Evolutionary conservation across 2,888 invertebrate genomes (phyloP).

Genomic region (Caradrina kadenii): DNA sequence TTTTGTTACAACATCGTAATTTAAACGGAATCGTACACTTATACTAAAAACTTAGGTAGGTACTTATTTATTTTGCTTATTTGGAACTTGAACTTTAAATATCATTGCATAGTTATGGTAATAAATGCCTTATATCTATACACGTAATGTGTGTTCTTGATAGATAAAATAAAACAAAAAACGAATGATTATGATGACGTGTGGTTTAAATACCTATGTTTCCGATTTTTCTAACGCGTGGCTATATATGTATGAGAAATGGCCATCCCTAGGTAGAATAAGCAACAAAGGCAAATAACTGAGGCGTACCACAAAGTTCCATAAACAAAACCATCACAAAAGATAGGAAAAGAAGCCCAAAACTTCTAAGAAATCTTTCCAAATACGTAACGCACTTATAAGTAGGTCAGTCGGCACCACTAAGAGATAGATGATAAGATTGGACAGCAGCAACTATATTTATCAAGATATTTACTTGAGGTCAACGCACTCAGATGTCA

Average conservation of each 20-base stretch:
- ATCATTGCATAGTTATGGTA: too few relatives aligned
- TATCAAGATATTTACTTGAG: slow-evolving; percentile 11
- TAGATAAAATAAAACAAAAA: too few relatives aligned
- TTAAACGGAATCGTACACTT: neutral
- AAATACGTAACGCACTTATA: slow-evolving; percentile 1
- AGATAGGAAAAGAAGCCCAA: neutral
- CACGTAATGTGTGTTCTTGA: too few relatives aligned
- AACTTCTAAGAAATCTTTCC: neutral
- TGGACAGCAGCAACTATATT: slow-evolving; percentile 11
- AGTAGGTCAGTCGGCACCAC: slow-evolving; percentile 8
- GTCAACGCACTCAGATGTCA: neutral
- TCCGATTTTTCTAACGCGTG: too few relatives aligned
- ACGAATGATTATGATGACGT: too few relatives aligned
- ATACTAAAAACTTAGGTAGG: neutral
- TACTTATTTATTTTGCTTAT: neutral
- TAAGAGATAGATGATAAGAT: slow-evolving; percentile 33
- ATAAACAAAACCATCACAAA: too few relatives aligned
- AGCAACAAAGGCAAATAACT: neutral
- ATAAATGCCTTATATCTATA: too few relatives aligned
- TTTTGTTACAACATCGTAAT: too few relatives aligned
- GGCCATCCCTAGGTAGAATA: too few relatives aligned
- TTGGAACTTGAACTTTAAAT: neutral
- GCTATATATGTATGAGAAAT: too few relatives aligned
- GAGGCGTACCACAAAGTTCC: neutral
- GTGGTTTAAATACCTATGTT: too few relatives aligned